These are phyloP conservation scores for Eupithecia centaureata DNA, from an alignment of 2,888 invertebrate genomes.

Conservation along the genomic window DNA sequence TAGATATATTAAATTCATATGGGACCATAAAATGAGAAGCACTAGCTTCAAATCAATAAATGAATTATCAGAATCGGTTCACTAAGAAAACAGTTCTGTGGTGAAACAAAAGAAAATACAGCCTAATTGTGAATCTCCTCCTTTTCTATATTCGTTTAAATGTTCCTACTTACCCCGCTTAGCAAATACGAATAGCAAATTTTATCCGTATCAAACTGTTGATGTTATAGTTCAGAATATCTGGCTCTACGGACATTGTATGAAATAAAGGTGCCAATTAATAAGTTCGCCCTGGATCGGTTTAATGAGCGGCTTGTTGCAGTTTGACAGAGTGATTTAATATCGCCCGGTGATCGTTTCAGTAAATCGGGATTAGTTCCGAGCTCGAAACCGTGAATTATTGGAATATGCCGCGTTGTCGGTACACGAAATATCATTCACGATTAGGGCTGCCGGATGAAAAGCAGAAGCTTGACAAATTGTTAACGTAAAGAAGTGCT, in stretches of 20 bases:
- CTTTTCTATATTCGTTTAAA: too few species aligned
- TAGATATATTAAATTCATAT: too few species aligned
- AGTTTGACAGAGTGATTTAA: constrained; percentile 81
- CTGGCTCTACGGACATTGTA: not conserved
- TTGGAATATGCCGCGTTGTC: constrained; percentile 62
- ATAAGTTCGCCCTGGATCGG: constrained; percentile 44
- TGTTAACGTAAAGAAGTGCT: constrained; percentile 11
- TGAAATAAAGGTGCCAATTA: constrained; percentile 50
- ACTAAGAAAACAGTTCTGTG: too few species aligned
- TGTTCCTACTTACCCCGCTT: not conserved
- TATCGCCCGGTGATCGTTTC: constrained; percentile 74
- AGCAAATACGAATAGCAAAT: not conserved
- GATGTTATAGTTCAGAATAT: not conserved
- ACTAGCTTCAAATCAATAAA: too few species aligned
- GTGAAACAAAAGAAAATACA: too few species aligned
- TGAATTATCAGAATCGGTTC: too few species aligned
- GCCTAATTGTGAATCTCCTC: too few species aligned
- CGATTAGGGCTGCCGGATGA: constrained; percentile 41
- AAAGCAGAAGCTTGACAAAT: constrained; percentile 38
- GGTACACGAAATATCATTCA: constrained; percentile 57
- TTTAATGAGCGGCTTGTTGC: constrained; percentile 78
- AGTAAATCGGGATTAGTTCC: constrained; percentile 76
- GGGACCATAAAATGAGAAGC: too few species aligned
- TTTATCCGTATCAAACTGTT: not conserved
- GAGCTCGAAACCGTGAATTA: constrained; percentile 72